Conservation (phyloP, 2,797 vertebrate species). For the Halcyon badia region DNA sequence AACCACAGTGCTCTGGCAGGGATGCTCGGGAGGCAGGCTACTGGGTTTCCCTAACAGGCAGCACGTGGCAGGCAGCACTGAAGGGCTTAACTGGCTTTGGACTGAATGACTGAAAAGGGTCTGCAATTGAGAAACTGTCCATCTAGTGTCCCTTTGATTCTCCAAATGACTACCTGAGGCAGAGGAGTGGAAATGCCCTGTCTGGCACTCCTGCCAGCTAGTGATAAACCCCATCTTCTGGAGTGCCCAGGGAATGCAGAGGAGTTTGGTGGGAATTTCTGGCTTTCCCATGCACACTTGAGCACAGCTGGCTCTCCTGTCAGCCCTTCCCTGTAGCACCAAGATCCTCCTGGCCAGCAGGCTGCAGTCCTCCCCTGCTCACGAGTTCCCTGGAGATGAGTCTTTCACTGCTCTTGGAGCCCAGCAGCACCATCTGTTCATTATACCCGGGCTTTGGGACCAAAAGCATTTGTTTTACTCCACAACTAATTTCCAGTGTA, state of each 20-base stretch:
- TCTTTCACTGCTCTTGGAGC: not conserved
- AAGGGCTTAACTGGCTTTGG: not conserved
- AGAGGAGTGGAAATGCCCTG: not conserved
- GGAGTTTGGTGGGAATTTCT: not conserved
- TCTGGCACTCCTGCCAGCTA: not conserved
- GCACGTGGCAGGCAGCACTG: rapidly evolving
- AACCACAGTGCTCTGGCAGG: not conserved
- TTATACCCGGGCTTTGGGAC: not conserved
- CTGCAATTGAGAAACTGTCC: not conserved
- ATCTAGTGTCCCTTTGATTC: not conserved
- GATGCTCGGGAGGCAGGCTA: not conserved
- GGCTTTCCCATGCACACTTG: not conserved
- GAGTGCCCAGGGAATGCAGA: not conserved
- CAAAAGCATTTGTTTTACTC: not conserved
- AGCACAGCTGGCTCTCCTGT: not conserved
- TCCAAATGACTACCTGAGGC: not conserved
- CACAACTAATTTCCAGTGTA: not conserved
- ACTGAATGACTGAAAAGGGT: not conserved
- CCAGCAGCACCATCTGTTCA: not conserved
- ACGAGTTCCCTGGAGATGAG: not conserved
- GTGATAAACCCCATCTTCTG: rapidly evolving
- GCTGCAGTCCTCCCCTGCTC: not conserved
- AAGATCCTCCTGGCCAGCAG: not conserved
- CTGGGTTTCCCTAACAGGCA: not conserved
- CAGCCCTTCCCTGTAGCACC: not conserved